A percentile compares a stretch with the other conserved stretches of the same genome.
phyloP scores from a whole-genome alignment of 30 jellyfish, hydroid and myxozoan genomes.

The Aurelia sp. region DNA sequence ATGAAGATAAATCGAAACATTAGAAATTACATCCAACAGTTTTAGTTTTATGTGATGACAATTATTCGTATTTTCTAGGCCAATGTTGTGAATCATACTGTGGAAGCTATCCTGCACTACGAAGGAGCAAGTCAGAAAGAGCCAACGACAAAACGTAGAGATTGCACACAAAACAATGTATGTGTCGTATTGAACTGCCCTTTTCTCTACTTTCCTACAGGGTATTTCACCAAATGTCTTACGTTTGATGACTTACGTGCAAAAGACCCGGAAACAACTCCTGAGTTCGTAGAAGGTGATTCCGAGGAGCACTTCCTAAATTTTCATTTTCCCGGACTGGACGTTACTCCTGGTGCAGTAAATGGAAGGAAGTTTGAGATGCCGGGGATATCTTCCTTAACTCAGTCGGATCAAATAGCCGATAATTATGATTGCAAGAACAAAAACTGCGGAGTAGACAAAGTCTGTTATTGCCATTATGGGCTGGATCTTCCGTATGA shows the following conservation, averaged over 20 bases:
- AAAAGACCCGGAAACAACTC: conserved; percentile 70
- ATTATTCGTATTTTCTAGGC: conserved; percentile 4
- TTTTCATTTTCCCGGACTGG: conserved; percentile 90
- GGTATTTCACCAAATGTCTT: conserved; percentile 50
- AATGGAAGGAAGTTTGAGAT: conserved; percentile 85
- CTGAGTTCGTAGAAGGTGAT: conserved; percentile 61
- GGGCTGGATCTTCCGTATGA: conserved; percentile 78
- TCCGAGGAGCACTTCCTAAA: conserved; percentile 81
- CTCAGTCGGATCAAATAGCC: conserved; percentile 85
- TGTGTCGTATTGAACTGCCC: conserved; percentile 93
- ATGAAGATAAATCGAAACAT: too few relatives aligned
- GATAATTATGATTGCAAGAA: conserved; percentile 81
- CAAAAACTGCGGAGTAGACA: conserved; percentile 90
- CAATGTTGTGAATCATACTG: conserved; percentile 75
- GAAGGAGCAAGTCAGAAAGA: conserved; percentile 75
- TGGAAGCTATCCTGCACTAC: conserved; percentile 84
- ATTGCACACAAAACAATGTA: conserved; percentile 56
- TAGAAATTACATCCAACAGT: background rate
- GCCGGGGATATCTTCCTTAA: conserved; percentile 91
- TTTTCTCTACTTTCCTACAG: conserved; percentile 76
- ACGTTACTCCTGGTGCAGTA: conserved; percentile 92
- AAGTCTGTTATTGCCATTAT: conserved; percentile 82
- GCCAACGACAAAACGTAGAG: conserved; percentile 63
- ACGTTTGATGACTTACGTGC: conserved; percentile 77
- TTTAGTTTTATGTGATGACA: too few relatives aligned